Evolutionary conservation across 2,888 invertebrate species (phyloP).

Genomic region (Sceliomorpha sp.): DNA sequence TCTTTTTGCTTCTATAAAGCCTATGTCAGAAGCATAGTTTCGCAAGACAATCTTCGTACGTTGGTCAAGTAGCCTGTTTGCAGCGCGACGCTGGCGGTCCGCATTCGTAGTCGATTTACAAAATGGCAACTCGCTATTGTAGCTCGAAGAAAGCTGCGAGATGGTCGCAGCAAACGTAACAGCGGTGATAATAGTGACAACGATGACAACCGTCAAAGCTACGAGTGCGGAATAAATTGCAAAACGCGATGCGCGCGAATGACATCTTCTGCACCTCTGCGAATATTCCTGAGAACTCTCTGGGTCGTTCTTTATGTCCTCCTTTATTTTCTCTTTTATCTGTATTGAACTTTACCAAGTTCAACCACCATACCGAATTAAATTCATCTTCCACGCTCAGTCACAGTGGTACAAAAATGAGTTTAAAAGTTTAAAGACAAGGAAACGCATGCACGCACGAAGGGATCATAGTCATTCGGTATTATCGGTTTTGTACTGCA

Average conservation of each 20-base stretch:
- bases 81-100: constrained; percentile 69
- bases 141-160: neutral
- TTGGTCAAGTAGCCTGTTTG: constrained; percentile 70
- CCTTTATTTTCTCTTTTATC: constrained; percentile 63
- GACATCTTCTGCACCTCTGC: constrained; percentile 72
- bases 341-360: constrained; percentile 59
- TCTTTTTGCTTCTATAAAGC: no score
- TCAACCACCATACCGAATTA: constrained; percentile 60
- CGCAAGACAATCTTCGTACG: neutral
- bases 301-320: constrained; percentile 61
- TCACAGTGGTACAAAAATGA: no score
- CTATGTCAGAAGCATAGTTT: no score
- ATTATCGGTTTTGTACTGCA: no score
- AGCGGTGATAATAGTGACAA: neutral
- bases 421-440: no score
- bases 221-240: constrained; percentile 32
- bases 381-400: constrained; percentile 4
- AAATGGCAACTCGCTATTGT: neutral
- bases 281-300: constrained; percentile 72
- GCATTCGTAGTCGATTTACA: constrained; percentile 24
- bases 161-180: neutral
- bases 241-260: constrained; percentile 57
- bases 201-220: neutral
- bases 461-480: no score
- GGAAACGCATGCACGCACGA: no score